phyloP scores from a whole-genome alignment of 2,888 invertebrate species.

The Diachrysia chrysitis region DNA sequence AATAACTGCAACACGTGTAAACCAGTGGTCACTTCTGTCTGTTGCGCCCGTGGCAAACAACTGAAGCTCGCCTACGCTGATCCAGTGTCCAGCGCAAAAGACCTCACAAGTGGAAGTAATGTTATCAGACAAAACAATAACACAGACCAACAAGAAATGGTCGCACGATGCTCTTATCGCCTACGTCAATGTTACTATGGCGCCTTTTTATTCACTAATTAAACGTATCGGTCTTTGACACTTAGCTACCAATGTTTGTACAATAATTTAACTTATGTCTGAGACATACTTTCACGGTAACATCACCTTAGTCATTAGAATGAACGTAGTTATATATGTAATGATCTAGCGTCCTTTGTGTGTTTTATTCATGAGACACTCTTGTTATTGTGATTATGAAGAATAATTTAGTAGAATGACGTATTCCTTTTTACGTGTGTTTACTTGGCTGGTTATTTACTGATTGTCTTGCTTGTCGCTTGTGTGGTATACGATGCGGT shows the following conservation, averaged over 20 bases:
- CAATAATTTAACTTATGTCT: slow-evolving; percentile 69
- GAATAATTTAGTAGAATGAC: slow-evolving; percentile 63
- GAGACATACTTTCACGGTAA: slow-evolving; percentile 58
- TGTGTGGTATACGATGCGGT: slow-evolving; percentile 34
- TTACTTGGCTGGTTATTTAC: slow-evolving; percentile 73
- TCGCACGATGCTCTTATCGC: slow-evolving; percentile 68
- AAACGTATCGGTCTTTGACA: slow-evolving; percentile 86
- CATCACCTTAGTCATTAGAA: slow-evolving; percentile 35
- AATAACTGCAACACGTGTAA: slow-evolving; percentile 28
- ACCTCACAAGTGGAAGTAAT: slow-evolving; percentile 57
- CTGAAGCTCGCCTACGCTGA: slow-evolving; percentile 78
- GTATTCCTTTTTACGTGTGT: slow-evolving; percentile 67
- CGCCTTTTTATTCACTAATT: slow-evolving; percentile 84
- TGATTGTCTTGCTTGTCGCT: slow-evolving; percentile 60
- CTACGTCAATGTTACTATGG: slow-evolving; percentile 75
- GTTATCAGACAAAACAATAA: slow-evolving; percentile 56
- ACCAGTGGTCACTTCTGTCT: slow-evolving; percentile 63
- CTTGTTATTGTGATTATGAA: slow-evolving; percentile 53
- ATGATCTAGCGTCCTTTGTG: slow-evolving; percentile 10
- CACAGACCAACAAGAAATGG: slow-evolving; percentile 65
- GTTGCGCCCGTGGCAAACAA: slow-evolving; percentile 66
- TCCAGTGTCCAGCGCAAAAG: slow-evolving; percentile 62
- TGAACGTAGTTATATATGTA: neutral
- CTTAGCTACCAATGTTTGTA: slow-evolving; percentile 71
- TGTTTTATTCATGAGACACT: slow-evolving; percentile 6